Evolutionary conservation across 2,113 vertebrate genomes (phyloP).

Genomic region (Hypocryptadius cinnamomeus): DNA sequence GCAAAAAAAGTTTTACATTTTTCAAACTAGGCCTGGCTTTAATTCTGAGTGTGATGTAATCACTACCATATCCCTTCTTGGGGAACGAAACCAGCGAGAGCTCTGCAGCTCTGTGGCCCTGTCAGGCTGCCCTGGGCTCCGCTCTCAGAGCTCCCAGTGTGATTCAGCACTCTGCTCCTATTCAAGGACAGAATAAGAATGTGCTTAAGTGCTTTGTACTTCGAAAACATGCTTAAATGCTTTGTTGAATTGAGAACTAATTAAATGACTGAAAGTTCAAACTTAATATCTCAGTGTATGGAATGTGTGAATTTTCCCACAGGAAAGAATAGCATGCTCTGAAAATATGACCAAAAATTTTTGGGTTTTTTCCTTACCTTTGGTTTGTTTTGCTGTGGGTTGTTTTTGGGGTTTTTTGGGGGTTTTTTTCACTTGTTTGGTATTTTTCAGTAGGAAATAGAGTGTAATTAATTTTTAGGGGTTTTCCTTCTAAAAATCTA

Average conservation of each 20-base stretch:
- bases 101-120: neutral
- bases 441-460: neutral
- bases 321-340: neutral
- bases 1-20: neutral
- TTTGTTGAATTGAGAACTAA: constrained; percentile 42
- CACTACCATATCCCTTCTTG: neutral
- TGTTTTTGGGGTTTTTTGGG: no score
- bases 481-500: neutral
- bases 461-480: neutral
- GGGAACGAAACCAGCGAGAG: neutral
- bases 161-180: constrained; percentile 17
- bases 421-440: neutral
- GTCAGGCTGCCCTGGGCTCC: neutral
- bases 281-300: constrained; percentile 26
- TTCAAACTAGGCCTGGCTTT: constrained; percentile 1
- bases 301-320: constrained; percentile 51
- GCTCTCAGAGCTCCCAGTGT: neutral
- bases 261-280: constrained; percentile 52
- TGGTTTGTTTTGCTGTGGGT: neutral
- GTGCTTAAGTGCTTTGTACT: constrained; percentile 55
- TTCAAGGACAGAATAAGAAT: constrained; percentile 37
- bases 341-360: neutral
- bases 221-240: constrained; percentile 40
- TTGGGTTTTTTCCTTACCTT: neutral
- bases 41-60: constrained; percentile 9